Evolutionary conservation across 2,113 vertebrate genomes (phyloP).

Genomic region (Centrocercus urophasianus): DNA sequence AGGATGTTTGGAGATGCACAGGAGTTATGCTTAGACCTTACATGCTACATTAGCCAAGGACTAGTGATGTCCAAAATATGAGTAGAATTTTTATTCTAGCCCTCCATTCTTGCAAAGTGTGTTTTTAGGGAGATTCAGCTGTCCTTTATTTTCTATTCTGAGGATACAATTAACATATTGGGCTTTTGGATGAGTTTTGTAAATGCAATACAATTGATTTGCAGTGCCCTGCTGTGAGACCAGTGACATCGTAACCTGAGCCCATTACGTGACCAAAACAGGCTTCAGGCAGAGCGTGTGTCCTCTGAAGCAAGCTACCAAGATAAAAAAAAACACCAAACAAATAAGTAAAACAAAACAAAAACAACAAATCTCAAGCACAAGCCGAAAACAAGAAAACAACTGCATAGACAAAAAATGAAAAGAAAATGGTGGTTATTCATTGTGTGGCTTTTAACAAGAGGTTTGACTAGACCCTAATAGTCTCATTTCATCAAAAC

Average conservation of each 20-base stretch:
- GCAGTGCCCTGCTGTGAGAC: not conserved
- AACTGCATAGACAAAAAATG: not conserved
- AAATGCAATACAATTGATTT: not conserved
- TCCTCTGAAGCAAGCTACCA: not conserved
- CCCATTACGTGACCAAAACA: not conserved
- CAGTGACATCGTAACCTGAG: not conserved
- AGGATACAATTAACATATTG: not conserved
- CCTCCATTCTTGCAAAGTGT: not conserved
- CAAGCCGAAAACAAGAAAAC: not conserved
- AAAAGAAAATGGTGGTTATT: not conserved
- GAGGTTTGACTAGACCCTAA: not conserved
- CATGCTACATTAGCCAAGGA: not conserved
- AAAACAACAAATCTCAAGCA: not conserved
- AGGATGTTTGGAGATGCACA: not conserved
- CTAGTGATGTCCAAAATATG: not conserved
- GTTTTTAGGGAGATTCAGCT: not conserved
- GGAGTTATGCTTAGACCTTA: not conserved
- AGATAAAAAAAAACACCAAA: not conserved
- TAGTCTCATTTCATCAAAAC: not conserved
- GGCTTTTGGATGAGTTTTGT: not conserved
- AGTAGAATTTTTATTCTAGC: not conserved
- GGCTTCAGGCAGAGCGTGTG: not conserved
- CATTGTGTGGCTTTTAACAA: not conserved
- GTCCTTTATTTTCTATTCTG: not conserved
- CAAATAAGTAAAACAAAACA: not conserved